phyloP scores from a whole-genome alignment of 2,888 invertebrate species.

The Eumerus sabulonum region DNA sequence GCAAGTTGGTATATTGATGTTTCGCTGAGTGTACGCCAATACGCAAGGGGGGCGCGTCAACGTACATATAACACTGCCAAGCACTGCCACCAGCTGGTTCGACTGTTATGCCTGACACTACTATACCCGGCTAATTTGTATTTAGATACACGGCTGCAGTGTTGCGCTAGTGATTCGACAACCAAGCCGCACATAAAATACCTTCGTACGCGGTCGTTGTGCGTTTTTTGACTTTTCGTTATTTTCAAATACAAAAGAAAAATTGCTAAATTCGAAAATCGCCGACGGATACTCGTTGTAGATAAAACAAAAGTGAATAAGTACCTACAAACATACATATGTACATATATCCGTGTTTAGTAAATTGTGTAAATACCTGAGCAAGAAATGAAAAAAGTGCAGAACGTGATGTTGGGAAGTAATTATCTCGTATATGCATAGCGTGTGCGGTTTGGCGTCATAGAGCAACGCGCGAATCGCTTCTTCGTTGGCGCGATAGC shows the following conservation, averaged over 20 bases:
- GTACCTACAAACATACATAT: not conserved
- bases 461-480: constrained; percentile 27
- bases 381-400: constrained; percentile 6
- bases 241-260: not conserved
- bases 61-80: constrained; percentile 1
- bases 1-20: too few species aligned
- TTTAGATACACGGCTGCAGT: constrained; percentile 41
- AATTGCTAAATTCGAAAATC: constrained; percentile 31
- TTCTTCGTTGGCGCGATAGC: constrained; percentile 24
- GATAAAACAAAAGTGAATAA: not conserved
- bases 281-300: constrained; percentile 4
- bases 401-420: constrained; percentile 29
- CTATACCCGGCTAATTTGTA: constrained; percentile 43
- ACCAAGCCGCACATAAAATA: constrained; percentile 14
- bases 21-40: constrained; percentile 30
- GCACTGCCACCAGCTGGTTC: constrained; percentile 30
- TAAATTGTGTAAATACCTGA: constrained; percentile 3
- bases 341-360: not conserved
- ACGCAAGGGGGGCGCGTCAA: constrained; percentile 10
- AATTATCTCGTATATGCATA: constrained; percentile 38
- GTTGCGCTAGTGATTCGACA: constrained; percentile 30
- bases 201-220: not conserved
- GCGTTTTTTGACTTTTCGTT: not conserved
- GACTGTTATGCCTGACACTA: constrained; percentile 37
- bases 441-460: constrained; percentile 41